Evolutionary conservation across 2,113 vertebrate species (phyloP).

Genomic region (Amphilophus citrinellus): DNA sequence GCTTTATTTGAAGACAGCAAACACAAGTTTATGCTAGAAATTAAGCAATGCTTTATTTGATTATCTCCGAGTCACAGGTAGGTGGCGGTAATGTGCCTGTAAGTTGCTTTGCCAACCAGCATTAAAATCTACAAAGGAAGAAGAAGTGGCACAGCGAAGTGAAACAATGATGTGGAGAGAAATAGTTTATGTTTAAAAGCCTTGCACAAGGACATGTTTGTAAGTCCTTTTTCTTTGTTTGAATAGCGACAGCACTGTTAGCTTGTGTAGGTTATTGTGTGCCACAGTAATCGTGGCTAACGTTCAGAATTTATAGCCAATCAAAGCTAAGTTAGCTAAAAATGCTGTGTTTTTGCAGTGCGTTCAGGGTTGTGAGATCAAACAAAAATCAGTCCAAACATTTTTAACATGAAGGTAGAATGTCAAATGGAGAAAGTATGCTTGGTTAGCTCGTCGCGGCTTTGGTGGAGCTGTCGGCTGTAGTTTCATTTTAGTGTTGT

Average conservation of each 20-base stretch:
- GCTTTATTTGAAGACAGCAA: no score
- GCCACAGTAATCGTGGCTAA: conserved; percentile 27
- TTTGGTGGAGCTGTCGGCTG: not conserved
- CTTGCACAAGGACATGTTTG: conserved; percentile 29
- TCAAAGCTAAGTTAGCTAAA: conserved; percentile 36
- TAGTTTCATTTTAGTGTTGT: not conserved
- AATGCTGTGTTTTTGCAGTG: not conserved
- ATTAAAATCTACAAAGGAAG: not conserved
- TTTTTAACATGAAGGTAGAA: not conserved
- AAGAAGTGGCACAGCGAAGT: not conserved
- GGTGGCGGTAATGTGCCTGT: not conserved
- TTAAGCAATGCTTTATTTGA: no score
- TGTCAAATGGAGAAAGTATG: not conserved
- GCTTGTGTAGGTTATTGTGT: not conserved
- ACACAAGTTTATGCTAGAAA: no score
- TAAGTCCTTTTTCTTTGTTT: conserved; percentile 55
- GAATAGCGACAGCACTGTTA: not conserved
- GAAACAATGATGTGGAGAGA: not conserved
- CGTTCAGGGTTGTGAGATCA: not conserved
- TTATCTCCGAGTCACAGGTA: no score
- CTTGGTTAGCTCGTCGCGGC: conserved; percentile 21
- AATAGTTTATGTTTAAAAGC: conserved; percentile 4
- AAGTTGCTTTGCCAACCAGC: not conserved
- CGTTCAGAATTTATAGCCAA: not conserved
- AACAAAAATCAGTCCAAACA: not conserved